Evolutionary conservation across 92 coral and sea anemone genomes (phyloP), one percentile per base, ranked within the genome.

Genomic region (Epizoanthus rinbou): DNA sequence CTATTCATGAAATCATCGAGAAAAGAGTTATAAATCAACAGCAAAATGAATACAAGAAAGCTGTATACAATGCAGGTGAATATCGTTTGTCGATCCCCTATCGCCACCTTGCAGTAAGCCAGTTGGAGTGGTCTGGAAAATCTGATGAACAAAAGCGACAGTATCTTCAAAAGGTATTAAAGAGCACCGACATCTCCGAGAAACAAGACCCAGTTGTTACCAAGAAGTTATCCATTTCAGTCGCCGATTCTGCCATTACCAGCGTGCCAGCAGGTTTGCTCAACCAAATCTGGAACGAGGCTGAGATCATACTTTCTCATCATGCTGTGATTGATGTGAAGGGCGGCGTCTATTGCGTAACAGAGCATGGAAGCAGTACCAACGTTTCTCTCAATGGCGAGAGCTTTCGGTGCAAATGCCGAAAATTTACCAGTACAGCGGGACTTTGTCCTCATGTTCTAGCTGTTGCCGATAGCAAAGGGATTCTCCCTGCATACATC

Each of bases 1-100:
- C 85, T 37, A 76, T 91, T 18, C 89, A 91, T 54, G 95, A 91
- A 66, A 62, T 89, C 16, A 57, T 91, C 21, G 90, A 89, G 56
- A 54, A 54, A 33, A 74, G 85, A 73, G 91, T 88, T 11, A 74
- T 92, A 5, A 84, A 92, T 65, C 85, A 85, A 25, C 97, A 92
- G 60, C 63, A 79, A 56, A 79, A 76, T 7, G 93, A 92, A 43
- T 89, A 87, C 82, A 85, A 76, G 80, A 92, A 91, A 63, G 89
- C 89, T 22, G 23, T 82, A 41, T 82, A 67, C 86, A 82, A 82
- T 62, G 41, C 79, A 50, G 86, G 86, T 1, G 79, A 82, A 52
- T 82, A 82, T 82, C 86, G 86, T 25, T 17, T 82, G 53, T 50
- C 84, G 23, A 47, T 13, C 39, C 57, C 58, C 19, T 80, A 31